These are phyloP conservation scores for Paramormyrops kingsleyae DNA, from an alignment of 2,113 vertebrate genomes.

Conservation along the genomic window DNA sequence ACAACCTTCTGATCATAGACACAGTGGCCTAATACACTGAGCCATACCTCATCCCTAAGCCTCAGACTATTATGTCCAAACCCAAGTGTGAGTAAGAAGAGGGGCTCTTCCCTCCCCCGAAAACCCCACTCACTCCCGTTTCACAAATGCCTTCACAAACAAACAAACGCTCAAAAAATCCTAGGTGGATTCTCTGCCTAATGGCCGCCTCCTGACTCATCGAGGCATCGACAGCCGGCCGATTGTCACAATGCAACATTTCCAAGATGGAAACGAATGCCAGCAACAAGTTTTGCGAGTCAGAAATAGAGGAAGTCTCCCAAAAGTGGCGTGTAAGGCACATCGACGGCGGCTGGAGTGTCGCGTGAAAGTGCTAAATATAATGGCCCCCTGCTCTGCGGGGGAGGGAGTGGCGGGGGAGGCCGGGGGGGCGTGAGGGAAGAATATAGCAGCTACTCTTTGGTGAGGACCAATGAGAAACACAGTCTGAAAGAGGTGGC, in stretches of 20 bases:
- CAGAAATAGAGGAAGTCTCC: neutral
- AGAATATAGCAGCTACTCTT: neutral
- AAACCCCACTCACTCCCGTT: neutral
- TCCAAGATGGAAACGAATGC: neutral
- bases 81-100: neutral
- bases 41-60: neutral
- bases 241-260: neutral
- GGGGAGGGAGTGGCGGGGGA: neutral
- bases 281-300: neutral
- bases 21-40: neutral
- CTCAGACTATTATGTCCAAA: neutral
- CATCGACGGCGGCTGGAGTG: neutral
- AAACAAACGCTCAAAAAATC: neutral
- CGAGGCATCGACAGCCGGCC: neutral
- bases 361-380: neutral
- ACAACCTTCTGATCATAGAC: neutral
- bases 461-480: neutral
- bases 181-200: neutral
- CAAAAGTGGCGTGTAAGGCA: neutral
- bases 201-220: neutral
- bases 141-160: neutral
- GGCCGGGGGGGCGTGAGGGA: neutral
- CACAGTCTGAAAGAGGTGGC: neutral
- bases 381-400: neutral
- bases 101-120: neutral